Evolutionary conservation across 2,888 invertebrate genomes (phyloP).

Genomic region (Agrotis ipsilon): DNA sequence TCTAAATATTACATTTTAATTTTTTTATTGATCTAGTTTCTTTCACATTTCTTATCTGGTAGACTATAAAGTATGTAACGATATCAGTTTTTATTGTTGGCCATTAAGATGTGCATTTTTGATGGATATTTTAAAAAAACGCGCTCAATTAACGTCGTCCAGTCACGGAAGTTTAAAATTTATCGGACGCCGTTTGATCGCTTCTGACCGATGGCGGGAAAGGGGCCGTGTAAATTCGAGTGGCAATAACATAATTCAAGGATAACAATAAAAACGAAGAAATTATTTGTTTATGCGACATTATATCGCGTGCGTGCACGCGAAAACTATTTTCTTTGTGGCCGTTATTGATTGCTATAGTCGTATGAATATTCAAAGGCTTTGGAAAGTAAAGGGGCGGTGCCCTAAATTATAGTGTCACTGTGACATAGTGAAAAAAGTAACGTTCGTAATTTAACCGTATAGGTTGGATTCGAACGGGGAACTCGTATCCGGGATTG

Average conservation of each 20-base stretch:
- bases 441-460: conserved; percentile 83
- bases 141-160: conserved; percentile 85
- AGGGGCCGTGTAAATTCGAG: conserved; percentile 77
- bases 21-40: conserved; percentile 76
- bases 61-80: conserved; percentile 78
- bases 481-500: conserved; percentile 87
- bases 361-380: conserved; percentile 90
- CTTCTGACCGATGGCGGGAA: conserved; percentile 71
- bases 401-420: conserved; percentile 90
- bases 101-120: conserved; percentile 89
- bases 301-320: conserved; percentile 90
- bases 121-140: conserved; percentile 85
- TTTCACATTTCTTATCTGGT: conserved; percentile 73
- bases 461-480: conserved; percentile 84
- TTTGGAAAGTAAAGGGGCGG: conserved; percentile 88
- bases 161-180: conserved; percentile 87
- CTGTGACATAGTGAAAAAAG: conserved; percentile 88
- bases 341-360: conserved; percentile 90
- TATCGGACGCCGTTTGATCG: conserved; percentile 82
- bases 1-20: conserved; percentile 63
- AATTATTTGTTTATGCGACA: conserved; percentile 91
- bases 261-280: conserved; percentile 87
- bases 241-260: conserved; percentile 80
- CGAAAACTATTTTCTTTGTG: conserved; percentile 90
- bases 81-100: conserved; percentile 82